phyloP scores from a whole-genome alignment of 1,140 invertebrate species.

The Zaprionus inermis region DNA sequence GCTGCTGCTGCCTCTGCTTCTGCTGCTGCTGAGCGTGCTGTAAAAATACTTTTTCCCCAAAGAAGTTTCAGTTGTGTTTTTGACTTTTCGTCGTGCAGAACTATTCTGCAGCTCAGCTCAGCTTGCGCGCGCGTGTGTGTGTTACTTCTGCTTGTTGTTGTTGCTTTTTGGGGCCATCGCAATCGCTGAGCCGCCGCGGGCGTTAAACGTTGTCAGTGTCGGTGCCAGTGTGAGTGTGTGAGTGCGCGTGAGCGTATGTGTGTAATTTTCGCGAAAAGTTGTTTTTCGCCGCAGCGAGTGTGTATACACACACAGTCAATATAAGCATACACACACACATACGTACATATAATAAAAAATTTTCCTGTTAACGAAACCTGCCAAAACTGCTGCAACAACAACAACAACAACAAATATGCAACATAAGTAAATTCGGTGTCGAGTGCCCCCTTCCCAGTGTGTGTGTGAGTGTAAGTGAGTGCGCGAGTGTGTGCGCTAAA shows the following conservation, averaged over 20 bases:
- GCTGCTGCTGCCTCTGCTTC: not conserved
- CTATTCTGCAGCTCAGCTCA: constrained; percentile 58
- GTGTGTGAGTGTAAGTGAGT: constrained; percentile 20
- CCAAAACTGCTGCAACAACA: constrained; percentile 54
- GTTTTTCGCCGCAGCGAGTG: constrained; percentile 57
- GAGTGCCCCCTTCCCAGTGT: constrained; percentile 28
- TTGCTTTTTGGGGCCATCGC: constrained; percentile 14
- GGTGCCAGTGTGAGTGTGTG: constrained; percentile 7
- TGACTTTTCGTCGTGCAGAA: constrained; percentile 79
- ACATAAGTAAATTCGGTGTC: constrained; percentile 52
- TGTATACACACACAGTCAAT: constrained; percentile 11
- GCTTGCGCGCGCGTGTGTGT: constrained; percentile 2
- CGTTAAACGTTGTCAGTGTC: constrained; percentile 33
- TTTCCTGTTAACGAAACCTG: constrained; percentile 80
- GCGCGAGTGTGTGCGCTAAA: constrained; percentile 28
- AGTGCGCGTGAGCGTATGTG: constrained; percentile 42
- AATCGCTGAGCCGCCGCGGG: constrained; percentile 32
- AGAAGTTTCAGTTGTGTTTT: constrained; percentile 81
- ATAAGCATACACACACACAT: constrained; percentile 20
- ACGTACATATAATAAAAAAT: constrained; percentile 51
- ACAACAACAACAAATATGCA: constrained; percentile 44
- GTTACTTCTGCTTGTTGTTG: not conserved
- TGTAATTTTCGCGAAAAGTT: constrained; percentile 71
- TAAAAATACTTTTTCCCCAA: constrained; percentile 79
- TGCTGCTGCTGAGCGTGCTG: constrained; percentile 46